Evolutionary conservation across 2,113 vertebrate species (phyloP), one percentile per base, ranked within the genome.

Genomic region (Trichechus manatus): DNA sequence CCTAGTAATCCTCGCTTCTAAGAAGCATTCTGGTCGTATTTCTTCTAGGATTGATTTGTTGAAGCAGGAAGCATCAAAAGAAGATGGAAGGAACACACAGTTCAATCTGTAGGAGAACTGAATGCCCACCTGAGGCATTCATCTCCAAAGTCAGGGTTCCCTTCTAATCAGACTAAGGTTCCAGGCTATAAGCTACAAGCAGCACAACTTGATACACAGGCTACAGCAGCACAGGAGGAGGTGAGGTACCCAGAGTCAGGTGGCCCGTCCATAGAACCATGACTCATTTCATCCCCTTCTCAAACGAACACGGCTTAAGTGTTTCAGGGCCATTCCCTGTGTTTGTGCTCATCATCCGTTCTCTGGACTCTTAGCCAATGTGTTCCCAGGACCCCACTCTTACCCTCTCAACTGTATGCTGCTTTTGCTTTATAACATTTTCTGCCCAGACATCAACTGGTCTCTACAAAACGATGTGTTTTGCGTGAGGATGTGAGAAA

Each of bases 401-500:
- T 56, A 70, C 29, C 42, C 82, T 78, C 44, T 59, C 31, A 42
- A 91, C 27, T 84, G 10, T 25, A 29, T 42, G 89, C 80, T 95
- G 63, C 27, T 88, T 91, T 39, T 92, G 15, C 31, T 84, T 84
- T 87, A 11, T 66, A 84, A 53, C 53, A 25, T 53, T 84, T 79
- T 94, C 89, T 84, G 27, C 77, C 61, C 53, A 39, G 59, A 93
- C 25, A 80, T 53, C 42, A 94, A 66, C 27, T 47, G 44, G 39
- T 63, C 42, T 87, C 84, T 70, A 68, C 42, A 77, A 7, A 22
- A 39, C 14, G 39, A 74, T 77, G 33, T 61, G 22, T 70, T 68
- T 85, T 50, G 77, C 91, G n/a, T 10, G 25, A 93, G 53, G 70
- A 91, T 77, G 92, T 66, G 75, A 97, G 53, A 95, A 98, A 92